Evolutionary conservation across 2,888 invertebrate genomes (phyloP), one percentile per base, ranked within the genome.

Genomic region (Parapristionchus giblindavisi): DNA sequence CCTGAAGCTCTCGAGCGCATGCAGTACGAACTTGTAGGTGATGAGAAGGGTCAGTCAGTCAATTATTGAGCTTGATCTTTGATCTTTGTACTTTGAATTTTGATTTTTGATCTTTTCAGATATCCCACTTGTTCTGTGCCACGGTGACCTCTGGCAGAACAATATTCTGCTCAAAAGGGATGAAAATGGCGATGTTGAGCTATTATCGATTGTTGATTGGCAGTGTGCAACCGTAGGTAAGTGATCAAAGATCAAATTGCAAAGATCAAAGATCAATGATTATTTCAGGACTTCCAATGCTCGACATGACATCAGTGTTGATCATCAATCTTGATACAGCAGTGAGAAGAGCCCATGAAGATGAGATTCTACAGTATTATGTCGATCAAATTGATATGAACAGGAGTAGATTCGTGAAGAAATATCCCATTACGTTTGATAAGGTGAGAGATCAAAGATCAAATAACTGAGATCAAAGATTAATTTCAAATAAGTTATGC

Each of bases 281-380:
- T 43, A 43, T 43, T 43, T 58, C 60, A 36, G 60, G 60, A 27
- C 34, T 38, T 36, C 60, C 60, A n/a, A 34, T 61, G 11, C 21
- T 61, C 36, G 60, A 61, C 60, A 24, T 61, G n/a, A 38, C 43
- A 3, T 63, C 40, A 3, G 63, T 63, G 11, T 24, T 63, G 14
- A 27, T 11, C 34, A 40, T 63, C 63, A 63, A 63, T n/a, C 24
- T 63, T 38, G n/a, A 24, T 27, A 29, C 63, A 1, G 29, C 5
- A 27, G 60, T 38, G 60, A 61, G 63, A 17, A 63, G 38, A 27
- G 40, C 38, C 14, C 63, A 61, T 1, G 40, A 63, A 29, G 14
- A 4, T 4, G 4, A 27, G 1, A 63, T 63, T 27, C 63, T 63
- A n/a, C 24, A 63, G 63, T 27, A 63, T 34, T 63, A 63, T 29